Evolutionary conservation across 30 jellyfish, hydroid and myxozoan species (phyloP).

Genomic region (Hydractinia echinata): DNA sequence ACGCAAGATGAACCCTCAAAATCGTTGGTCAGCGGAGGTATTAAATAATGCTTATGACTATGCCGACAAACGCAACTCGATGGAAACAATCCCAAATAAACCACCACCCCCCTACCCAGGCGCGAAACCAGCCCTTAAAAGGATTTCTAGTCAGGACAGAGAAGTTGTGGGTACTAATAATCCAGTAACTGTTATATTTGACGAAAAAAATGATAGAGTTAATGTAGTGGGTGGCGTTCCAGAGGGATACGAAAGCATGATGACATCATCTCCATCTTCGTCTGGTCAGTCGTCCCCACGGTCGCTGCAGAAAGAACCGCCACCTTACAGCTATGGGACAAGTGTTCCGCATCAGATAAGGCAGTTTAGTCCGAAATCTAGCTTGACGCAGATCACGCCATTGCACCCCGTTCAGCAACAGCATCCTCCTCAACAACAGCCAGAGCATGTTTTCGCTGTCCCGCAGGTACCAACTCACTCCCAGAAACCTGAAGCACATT

Average conservation of each 20-base stretch:
- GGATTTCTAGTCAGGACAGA: constrained; percentile 63
- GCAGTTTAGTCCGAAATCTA: constrained; percentile 27
- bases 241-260: constrained; percentile 18
- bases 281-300: constrained; percentile 17
- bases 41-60: constrained; percentile 26
- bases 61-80: constrained; percentile 24
- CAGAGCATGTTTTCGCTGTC: constrained; percentile 29
- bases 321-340: constrained; percentile 37
- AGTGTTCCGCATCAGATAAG: constrained; percentile 16
- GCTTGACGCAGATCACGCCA: constrained; percentile 41
- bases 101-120: constrained; percentile 99
- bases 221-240: constrained; percentile 30
- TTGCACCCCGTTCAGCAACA: constrained; percentile 45
- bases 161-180: constrained; percentile 42
- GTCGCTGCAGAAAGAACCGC: constrained; percentile 37
- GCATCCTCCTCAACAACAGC: constrained; percentile 46
- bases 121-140: constrained; percentile 23
- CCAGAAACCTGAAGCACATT: constrained; percentile 11
- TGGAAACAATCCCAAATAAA: constrained; percentile 63
- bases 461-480: constrained; percentile 40
- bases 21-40: constrained; percentile 97
- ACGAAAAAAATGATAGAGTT: constrained; percentile 39
- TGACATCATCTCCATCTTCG: constrained; percentile 20
- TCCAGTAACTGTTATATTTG: constrained; percentile 55
- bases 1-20: constrained; percentile 39